These are phyloP conservation scores for Notodonta ziczac DNA, from an alignment of 2,888 invertebrate species.

Conservation along the genomic window DNA sequence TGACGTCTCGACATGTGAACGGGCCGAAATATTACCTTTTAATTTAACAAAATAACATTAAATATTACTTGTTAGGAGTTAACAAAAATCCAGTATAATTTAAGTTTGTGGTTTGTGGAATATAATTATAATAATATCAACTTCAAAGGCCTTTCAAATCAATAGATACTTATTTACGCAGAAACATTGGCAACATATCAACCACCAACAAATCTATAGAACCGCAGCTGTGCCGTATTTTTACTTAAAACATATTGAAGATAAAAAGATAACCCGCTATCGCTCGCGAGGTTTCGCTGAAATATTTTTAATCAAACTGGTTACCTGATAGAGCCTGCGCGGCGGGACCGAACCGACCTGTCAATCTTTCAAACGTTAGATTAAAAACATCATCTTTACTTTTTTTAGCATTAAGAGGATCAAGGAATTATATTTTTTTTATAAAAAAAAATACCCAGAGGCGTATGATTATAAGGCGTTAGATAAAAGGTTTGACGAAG, in stretches of 20 bases:
- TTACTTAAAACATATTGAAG: slow-evolving; percentile 34
- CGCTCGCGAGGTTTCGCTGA: slow-evolving; percentile 69
- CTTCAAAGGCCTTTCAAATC: too few species aligned
- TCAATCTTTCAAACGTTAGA: slow-evolving; percentile 83
- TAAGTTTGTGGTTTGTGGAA: too few species aligned
- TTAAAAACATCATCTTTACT: slow-evolving; percentile 81
- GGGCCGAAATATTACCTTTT: not conserved
- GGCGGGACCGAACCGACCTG: slow-evolving; percentile 76
- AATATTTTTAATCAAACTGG: slow-evolving; percentile 83
- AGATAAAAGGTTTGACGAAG: slow-evolving; percentile 83
- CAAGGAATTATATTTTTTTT: slow-evolving; percentile 71
- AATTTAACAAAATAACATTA: too few species aligned
- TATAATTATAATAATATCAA: too few species aligned
- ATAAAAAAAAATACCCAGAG: slow-evolving; percentile 50
- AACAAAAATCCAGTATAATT: too few species aligned
- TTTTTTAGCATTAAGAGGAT: slow-evolving; percentile 80
- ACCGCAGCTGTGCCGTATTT: slow-evolving; percentile 34
- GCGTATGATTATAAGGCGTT: slow-evolving; percentile 79
- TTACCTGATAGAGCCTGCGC: slow-evolving; percentile 74
- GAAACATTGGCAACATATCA: slow-evolving; percentile 18
- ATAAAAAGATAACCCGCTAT: slow-evolving; percentile 50
- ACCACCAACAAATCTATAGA: slow-evolving; percentile 14
- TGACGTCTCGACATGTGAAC: slow-evolving; percentile 10
- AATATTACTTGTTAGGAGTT: too few species aligned
- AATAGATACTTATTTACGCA: not conserved